Evolutionary conservation across 2,888 invertebrate species (phyloP).

Genomic region (Eilema depressum): DNA sequence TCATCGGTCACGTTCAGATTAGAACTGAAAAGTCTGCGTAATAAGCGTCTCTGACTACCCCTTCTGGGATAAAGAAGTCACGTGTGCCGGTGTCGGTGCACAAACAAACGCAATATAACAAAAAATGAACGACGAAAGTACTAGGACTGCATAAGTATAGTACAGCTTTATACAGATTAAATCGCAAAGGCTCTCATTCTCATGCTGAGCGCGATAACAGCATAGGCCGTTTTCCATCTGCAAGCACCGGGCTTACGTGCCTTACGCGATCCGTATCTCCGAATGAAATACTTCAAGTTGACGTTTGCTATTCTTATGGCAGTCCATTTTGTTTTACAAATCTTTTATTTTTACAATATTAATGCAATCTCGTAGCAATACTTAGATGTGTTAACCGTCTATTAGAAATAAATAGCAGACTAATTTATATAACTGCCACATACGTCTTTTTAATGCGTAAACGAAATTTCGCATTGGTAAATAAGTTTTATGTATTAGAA

Average conservation of each 20-base stretch:
- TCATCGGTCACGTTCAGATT: background rate
- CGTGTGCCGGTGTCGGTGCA: no score
- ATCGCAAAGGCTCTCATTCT: conserved; percentile 73
- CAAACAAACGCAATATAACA: conserved; percentile 18
- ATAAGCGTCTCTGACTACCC: no score
- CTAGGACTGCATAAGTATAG: conserved; percentile 59
- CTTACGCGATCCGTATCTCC: conserved; percentile 53
- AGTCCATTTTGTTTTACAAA: conserved; percentile 4
- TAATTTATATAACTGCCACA: background rate
- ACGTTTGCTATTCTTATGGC: conserved; percentile 27
- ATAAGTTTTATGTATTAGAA: no score
- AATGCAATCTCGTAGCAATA: background rate
- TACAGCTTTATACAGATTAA: conserved; percentile 70
- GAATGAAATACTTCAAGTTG: conserved; percentile 46
- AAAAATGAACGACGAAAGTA: conserved; percentile 57
- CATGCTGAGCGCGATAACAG: conserved; percentile 67
- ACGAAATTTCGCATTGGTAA: no score
- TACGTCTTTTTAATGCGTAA: background rate
- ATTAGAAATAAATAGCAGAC: background rate
- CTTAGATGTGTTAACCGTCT: background rate
- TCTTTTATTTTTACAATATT: background rate
- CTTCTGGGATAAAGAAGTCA: no score
- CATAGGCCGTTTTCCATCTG: conserved; percentile 61
- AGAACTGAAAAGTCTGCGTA: background rate
- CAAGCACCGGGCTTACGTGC: conserved; percentile 53